phyloP scores from a whole-genome alignment of 2,888 invertebrate genomes.

The Ommatoiulus sabulosus region DNA sequence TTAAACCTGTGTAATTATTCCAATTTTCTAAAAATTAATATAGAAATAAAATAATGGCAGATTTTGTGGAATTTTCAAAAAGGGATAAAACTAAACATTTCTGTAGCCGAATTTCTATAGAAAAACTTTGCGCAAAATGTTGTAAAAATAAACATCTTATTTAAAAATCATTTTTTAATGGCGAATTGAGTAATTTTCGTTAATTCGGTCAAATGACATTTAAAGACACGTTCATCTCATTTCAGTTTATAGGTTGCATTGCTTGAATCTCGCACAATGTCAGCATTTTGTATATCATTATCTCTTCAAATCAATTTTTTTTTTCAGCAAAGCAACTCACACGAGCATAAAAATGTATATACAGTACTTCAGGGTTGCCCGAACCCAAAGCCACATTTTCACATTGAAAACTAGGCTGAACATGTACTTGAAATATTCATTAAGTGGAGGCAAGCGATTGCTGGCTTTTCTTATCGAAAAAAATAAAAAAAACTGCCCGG shows the following conservation, averaged over 20 bases:
- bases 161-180: too few relatives aligned
- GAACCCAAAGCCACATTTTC: slow-evolving; percentile 8
- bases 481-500: not conserved
- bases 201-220: not conserved
- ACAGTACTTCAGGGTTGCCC: slow-evolving; percentile 19
- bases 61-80: too few relatives aligned
- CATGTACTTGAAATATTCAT: slow-evolving; percentile 35
- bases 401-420: not conserved
- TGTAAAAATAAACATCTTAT: too few relatives aligned
- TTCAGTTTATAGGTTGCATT: not conserved
- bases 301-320: not conserved
- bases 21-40: too few relatives aligned
- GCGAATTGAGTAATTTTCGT: too few relatives aligned
- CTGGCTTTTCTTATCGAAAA: slow-evolving; percentile 29
- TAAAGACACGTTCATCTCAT: not conserved
- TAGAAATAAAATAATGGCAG: too few relatives aligned
- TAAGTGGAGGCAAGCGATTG: slow-evolving; percentile 7
- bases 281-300: slow-evolving; percentile 8
- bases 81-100: too few relatives aligned
- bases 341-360: not conserved
- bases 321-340: not conserved
- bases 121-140: too few relatives aligned
- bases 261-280: not conserved
- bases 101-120: too few relatives aligned
- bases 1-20: too few relatives aligned